phyloP scores from a whole-genome alignment of 2,113 vertebrate species.

The Scartelaos histophorus region DNA sequence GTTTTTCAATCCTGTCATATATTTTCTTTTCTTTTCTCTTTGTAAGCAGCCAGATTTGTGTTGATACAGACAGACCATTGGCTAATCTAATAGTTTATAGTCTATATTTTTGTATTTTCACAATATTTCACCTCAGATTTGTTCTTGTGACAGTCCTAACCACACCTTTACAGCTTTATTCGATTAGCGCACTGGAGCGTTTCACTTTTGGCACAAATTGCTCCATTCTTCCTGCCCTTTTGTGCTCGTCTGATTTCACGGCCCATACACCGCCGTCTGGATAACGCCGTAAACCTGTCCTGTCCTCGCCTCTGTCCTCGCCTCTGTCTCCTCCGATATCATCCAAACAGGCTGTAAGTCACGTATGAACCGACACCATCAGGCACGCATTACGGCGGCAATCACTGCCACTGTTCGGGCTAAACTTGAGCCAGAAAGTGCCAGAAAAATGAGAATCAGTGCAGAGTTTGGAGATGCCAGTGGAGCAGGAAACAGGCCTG shows the following conservation, averaged over 20 bases:
- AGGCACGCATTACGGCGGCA: neutral
- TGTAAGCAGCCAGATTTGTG: no score
- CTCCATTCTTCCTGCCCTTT: neutral
- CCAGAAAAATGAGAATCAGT: neutral
- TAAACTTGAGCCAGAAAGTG: no score
- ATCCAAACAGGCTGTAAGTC: neutral
- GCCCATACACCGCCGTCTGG: neutral
- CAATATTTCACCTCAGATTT: no score
- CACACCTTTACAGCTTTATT: neutral
- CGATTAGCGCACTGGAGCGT: neutral
- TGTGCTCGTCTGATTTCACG: neutral
- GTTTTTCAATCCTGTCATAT: no score
- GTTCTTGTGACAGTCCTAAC: neutral
- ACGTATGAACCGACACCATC: neutral
- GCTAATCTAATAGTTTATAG: no score
- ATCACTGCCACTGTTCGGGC: neutral
- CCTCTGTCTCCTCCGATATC: neutral
- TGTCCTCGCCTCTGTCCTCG: no score
- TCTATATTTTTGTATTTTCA: no score
- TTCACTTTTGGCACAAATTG: neutral
- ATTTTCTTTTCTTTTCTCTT: no score
- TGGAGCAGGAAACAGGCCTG: no score
- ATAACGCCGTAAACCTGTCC: conserved; percentile 9
- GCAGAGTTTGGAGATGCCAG: neutral
- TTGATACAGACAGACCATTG: no score